These are phyloP conservation scores for Tamandua tetradactyla DNA, from an alignment of 2,797 vertebrate genomes.

Conservation along the genomic window DNA sequence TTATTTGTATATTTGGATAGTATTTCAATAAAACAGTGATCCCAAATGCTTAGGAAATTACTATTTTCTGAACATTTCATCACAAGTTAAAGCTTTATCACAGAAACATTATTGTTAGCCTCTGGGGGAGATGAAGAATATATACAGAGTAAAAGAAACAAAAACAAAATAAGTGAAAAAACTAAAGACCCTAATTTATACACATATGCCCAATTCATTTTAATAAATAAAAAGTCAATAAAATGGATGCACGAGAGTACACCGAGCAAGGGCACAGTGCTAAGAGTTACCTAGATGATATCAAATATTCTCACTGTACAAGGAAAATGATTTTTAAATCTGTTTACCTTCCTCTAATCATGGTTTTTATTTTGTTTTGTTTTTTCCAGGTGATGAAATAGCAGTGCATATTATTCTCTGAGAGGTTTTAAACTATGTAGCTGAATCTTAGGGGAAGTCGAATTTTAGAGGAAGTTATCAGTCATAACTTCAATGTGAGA, in stretches of 20 bases:
- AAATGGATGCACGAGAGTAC: neutral
- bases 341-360: neutral
- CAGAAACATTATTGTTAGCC: neutral
- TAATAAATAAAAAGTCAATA: neutral
- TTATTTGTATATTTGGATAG: neutral
- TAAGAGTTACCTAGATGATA: neutral
- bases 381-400: neutral
- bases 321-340: neutral
- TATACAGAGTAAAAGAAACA: neutral
- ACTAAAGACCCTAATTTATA: neutral
- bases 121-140: neutral
- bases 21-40: neutral
- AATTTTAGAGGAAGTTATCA: neutral
- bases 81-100: conserved; percentile 33
- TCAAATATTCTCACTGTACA: neutral
- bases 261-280: neutral
- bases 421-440: conserved; percentile 19
- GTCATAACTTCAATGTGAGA: neutral
- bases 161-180: neutral
- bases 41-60: conserved; percentile 25
- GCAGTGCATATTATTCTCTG: neutral
- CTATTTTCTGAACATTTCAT: conserved; percentile 17
- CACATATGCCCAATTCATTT: neutral
- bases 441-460: neutral
- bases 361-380: neutral